Evolutionary conservation across 1,140 invertebrate genomes (phyloP).

Genomic region (Muscidifurax raptorellus): DNA sequence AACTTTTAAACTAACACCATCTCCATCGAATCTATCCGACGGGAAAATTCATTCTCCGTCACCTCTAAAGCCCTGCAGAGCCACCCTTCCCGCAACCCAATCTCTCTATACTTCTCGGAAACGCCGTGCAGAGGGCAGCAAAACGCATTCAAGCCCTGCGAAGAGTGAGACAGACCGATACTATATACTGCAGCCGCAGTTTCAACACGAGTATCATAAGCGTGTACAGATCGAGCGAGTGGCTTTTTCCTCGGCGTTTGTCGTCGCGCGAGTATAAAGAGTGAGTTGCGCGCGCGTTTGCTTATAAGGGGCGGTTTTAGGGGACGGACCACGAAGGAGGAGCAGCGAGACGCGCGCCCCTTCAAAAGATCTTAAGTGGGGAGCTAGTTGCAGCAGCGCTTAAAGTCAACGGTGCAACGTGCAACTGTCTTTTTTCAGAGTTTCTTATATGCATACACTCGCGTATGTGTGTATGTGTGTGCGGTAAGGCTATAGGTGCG

Average conservation of each 20-base stretch:
- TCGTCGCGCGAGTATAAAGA: constrained; percentile 47
- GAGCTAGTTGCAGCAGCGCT: neutral
- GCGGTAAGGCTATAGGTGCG: neutral
- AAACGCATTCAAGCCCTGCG: constrained; percentile 18
- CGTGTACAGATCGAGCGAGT: constrained; percentile 49
- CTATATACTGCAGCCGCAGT: constrained; percentile 42
- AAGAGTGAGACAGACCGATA: constrained; percentile 53
- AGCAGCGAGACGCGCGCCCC: neutral
- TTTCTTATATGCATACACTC: neutral
- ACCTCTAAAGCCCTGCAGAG: neutral
- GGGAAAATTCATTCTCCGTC: neutral
- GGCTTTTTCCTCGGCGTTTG: constrained; percentile 47
- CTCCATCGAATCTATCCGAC: neutral
- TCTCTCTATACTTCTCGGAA: neutral
- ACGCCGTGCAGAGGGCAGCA: constrained; percentile 51
- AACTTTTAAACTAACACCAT: neutral
- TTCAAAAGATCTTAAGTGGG: neutral
- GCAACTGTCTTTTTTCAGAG: neutral
- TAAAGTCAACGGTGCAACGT: neutral
- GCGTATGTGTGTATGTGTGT: neutral
- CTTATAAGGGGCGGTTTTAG: constrained; percentile 50
- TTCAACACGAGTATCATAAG: constrained; percentile 47
- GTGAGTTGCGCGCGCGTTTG: constrained; percentile 9
- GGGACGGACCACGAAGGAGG: constrained; percentile 48
- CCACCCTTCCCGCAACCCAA: neutral